Conservation (phyloP, 2,113 vertebrate species). For the Psilopsiagon aurifrons region DNA sequence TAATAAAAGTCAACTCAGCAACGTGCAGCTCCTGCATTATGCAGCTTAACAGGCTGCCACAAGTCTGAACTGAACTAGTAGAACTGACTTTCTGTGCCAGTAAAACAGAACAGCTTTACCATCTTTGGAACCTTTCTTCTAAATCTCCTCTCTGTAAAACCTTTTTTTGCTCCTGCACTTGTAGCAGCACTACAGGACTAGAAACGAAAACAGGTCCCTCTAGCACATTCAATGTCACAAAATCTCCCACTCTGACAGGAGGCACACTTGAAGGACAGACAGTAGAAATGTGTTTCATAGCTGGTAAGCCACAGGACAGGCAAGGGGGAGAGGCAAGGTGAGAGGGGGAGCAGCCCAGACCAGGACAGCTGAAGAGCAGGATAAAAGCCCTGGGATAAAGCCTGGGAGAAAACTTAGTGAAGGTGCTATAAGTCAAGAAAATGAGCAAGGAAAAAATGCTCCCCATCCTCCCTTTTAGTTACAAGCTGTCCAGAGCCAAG, state of each 20-base stretch:
- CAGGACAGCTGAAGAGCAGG: rapidly evolving
- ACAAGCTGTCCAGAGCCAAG: rapidly evolving
- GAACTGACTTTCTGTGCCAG: constrained; percentile 6
- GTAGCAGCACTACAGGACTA: neutral
- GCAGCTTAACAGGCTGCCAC: constrained; percentile 13
- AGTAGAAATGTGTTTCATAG: neutral
- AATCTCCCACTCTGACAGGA: neutral
- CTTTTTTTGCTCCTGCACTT: neutral
- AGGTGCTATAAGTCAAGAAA: neutral
- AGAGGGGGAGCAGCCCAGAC: neutral
- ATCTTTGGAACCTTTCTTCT: constrained; percentile 16
- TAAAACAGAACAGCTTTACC: constrained; percentile 18
- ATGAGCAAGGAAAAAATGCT: neutral
- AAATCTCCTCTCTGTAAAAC: neutral
- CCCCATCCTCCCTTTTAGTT: neutral
- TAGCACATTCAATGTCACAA: neutral
- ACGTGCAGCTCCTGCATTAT: neutral
- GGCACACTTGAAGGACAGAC: neutral
- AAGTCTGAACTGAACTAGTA: neutral
- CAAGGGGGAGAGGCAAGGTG: neutral
- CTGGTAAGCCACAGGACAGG: neutral
- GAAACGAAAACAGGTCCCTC: neutral
- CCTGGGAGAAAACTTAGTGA: neutral
- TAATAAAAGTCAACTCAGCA: neutral
- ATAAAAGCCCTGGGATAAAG: neutral